These are phyloP conservation scores for Elaphurus davidianus DNA, from an alignment of 2,113 vertebrate genomes.

Conservation along the genomic window DNA sequence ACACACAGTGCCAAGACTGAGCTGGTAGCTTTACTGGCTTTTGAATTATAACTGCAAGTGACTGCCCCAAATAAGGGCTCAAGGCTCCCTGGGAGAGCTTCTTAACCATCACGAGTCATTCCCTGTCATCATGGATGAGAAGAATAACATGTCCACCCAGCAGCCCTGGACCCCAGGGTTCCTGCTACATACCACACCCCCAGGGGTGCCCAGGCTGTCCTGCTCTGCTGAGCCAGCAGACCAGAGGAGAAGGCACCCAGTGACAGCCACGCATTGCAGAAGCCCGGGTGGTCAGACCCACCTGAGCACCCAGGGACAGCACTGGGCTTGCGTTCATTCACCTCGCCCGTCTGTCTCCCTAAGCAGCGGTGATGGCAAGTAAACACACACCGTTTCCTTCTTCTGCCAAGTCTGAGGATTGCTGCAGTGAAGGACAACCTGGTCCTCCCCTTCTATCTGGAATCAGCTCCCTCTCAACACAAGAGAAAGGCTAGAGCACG, in stretches of 20 bases:
- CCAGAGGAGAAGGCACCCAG: not conserved
- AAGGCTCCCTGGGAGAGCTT: not conserved
- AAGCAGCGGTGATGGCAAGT: not conserved
- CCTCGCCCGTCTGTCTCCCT: not conserved
- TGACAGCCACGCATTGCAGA: not conserved
- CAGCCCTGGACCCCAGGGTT: not conserved
- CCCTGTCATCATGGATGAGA: not conserved
- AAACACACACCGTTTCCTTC: not conserved
- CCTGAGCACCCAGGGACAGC: not conserved
- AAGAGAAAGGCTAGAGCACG: not conserved
- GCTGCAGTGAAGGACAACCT: not conserved
- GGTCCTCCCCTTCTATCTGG: not conserved
- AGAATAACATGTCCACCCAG: not conserved
- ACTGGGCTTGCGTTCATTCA: not conserved
- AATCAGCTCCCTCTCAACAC: not conserved
- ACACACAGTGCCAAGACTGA: not conserved
- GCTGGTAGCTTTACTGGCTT: not conserved
- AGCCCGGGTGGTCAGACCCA: not conserved
- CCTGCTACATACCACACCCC: not conserved
- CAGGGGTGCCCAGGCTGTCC: not conserved
- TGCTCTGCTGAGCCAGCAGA: not conserved
- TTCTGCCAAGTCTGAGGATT: not conserved
- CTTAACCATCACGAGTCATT: not conserved
- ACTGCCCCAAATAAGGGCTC: not conserved
- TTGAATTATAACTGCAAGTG: not conserved